A percentile compares a stretch with the other conserved stretches of the same genome.
Evolutionary conservation across 1,140 invertebrate species (phyloP).

Genomic region (Coptotermes formosanus): DNA sequence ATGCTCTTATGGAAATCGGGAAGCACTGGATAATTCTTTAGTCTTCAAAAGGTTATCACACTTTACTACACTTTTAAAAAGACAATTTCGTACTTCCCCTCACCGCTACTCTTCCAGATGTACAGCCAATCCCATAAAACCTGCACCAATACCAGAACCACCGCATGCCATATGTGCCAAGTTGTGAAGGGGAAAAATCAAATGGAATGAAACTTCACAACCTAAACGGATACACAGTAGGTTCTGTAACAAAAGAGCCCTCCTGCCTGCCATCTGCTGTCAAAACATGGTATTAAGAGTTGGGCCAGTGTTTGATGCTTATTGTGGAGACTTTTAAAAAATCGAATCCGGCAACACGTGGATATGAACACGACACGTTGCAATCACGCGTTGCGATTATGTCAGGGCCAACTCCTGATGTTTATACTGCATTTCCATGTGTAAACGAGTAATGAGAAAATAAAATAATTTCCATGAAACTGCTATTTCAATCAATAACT

Average conservation of each 20-base stretch:
- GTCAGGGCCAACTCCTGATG: background rate
- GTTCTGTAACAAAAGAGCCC: background rate
- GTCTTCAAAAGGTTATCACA: no score
- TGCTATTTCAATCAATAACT: no score
- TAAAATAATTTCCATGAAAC: no score
- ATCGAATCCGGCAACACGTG: background rate
- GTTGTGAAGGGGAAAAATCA: background rate
- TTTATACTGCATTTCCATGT: background rate
- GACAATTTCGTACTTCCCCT: background rate
- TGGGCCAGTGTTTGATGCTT: background rate
- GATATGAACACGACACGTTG: background rate
- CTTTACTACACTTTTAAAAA: no score
- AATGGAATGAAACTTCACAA: background rate
- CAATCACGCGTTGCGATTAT: background rate
- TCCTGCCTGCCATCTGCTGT: constrained; percentile 16
- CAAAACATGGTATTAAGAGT: background rate
- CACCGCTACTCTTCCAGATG: background rate
- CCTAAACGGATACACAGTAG: background rate
- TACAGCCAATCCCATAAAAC: constrained; percentile 3
- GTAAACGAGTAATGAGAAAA: no score
- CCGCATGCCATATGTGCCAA: background rate
- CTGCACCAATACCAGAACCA: background rate
- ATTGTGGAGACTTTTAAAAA: background rate
- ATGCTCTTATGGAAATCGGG: no score
- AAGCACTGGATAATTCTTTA: no score